phyloP scores from a whole-genome alignment of 2,888 invertebrate species.

The Dasypogon diadema region DNA sequence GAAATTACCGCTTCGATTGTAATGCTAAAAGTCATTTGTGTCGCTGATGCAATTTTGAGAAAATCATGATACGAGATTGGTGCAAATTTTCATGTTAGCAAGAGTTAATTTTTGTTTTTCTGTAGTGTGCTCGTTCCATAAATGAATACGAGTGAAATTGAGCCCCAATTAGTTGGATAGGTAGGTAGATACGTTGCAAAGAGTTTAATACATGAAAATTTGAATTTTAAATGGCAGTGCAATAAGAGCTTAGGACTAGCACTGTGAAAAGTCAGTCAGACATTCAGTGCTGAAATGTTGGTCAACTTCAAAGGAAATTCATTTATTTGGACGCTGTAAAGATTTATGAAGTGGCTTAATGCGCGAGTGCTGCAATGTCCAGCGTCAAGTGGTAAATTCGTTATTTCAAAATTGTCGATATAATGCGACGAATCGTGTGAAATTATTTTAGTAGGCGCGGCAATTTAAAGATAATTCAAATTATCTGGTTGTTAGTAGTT shows the following conservation, averaged over 20 bases:
- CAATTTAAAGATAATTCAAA: too few species aligned
- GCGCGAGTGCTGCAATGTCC: too few species aligned
- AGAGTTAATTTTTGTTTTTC: not conserved
- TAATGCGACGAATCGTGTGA: too few species aligned
- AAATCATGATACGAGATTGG: constrained; percentile 24
- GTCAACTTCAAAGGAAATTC: not conserved
- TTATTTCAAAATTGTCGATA: too few species aligned
- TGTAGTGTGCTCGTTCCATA: constrained; percentile 16
- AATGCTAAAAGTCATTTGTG: constrained; percentile 25
- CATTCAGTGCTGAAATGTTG: not conserved
- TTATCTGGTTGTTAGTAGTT: too few species aligned
- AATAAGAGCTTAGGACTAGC: not conserved
- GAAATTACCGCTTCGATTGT: constrained; percentile 25
- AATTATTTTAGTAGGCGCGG: too few species aligned
- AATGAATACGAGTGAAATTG: constrained; percentile 37
- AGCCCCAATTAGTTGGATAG: constrained; percentile 20
- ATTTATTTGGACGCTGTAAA: not conserved
- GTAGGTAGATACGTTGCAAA: not conserved
- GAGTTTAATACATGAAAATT: constrained; percentile 20
- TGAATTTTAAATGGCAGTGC: constrained; percentile 23
- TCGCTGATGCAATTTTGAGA: constrained; percentile 34
- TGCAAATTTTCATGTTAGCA: not conserved
- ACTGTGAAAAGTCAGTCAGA: not conserved
- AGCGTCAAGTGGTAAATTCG: too few species aligned
- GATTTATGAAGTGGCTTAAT: not conserved